These are phyloP conservation scores for Phania funesta DNA, from an alignment of 2,888 invertebrate species.

Conservation along the genomic window DNA sequence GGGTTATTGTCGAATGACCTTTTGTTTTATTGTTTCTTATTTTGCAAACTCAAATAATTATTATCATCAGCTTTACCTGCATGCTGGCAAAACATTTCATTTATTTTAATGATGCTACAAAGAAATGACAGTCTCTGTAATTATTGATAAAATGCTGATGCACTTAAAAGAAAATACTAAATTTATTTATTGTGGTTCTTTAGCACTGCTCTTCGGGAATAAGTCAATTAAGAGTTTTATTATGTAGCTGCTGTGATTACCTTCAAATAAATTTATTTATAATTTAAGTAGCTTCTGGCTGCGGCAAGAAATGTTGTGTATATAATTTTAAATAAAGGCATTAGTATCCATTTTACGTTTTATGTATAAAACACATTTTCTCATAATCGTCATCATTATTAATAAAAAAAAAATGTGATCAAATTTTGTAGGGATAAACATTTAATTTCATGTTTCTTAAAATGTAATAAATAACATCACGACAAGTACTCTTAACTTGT, in stretches of 20 bases:
- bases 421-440: no score
- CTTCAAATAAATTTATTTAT: no score
- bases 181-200: constrained; percentile 43
- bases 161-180: constrained; percentile 5
- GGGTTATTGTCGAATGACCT: constrained; percentile 27
- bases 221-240: constrained; percentile 51
- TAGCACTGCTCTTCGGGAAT: constrained; percentile 35
- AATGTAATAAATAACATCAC: no score
- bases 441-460: no score
- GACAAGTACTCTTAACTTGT: no score
- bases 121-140: constrained; percentile 2
- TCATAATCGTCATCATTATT: no score
- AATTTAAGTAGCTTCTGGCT: neutral
- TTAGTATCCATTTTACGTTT: no score
- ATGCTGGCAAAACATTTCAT: constrained; percentile 8
- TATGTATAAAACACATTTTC: no score
- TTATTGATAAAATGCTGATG: neutral
- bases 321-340: no score
- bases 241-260: constrained; percentile 50
- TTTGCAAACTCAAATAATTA: constrained; percentile 44
- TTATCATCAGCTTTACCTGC: constrained; percentile 40
- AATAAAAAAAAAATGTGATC: no score
- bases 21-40: constrained; percentile 13
- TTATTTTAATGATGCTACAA: constrained; percentile 24
- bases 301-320: no score